Evolutionary conservation across 2,888 invertebrate species (phyloP), one percentile per base, ranked within the genome.

Genomic region (Diarsia dahlii): DNA sequence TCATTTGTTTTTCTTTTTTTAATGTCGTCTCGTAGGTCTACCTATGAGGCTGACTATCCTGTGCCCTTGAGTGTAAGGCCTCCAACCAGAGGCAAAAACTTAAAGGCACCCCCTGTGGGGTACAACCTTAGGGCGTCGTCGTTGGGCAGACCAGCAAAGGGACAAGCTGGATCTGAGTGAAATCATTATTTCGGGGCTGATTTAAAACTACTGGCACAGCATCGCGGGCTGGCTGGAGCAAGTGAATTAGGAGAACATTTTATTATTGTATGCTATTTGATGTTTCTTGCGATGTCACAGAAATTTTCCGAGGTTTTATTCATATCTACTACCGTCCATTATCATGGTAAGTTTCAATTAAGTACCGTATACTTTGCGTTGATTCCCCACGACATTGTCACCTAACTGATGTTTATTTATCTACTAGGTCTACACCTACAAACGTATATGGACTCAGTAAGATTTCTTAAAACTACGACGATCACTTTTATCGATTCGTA

Each of bases 321-420:
- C 20, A 45, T 34, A 63, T 28, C 15, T 50, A 34, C 68, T 18
- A 58, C 23, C 39, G 13, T 63, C 8, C 18, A 45, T 68, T 66
- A 66, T 63, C 28, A 65, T 62, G 39, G 50, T 65, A 66, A 66
- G 65, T 28, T 45, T 48, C 28, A 84, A 67, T 78, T 56, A n/a
- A n/a, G n/a, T n/a, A 82, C n/a, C n/a, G 52, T 81, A n/a, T 34
- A 20, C 15, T 50, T 56, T 28, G 10, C 39, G 46, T 67, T 65
- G 15, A 56, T n/a, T 68, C n/a, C 13, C 34, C 34, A 20, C 68
- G 34, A 52, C 50, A 72, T 68, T 68, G 60, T 66, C 68, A 69
- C 12, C 12, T 28, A 66, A 65, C 54, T 60, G 20, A 34, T 62
- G 23, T 39, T 71, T 64, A 68, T 23, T 18, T 10, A 10, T 4